Percentiles rank a stretch among this genome's conserved stretches.
Evolutionary conservation across 2,113 vertebrate species (phyloP).

Genomic region (Bos taurus): ARS-UCD2.0 NC_037328.1:147293501-147294000

Average conservation of each 20-base stretch:
- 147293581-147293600: neutral
- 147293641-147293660: neutral
- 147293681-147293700: neutral
- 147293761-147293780: neutral
- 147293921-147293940: neutral
- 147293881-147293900: neutral
- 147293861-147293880: neutral
- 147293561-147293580: neutral
- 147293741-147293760: neutral
- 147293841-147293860: neutral
- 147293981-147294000: neutral
- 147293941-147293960: neutral
- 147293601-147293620: neutral
- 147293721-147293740: neutral
- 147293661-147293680: neutral
- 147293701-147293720: neutral
- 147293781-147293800: neutral
- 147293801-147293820: neutral
- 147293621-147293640: neutral
- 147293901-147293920: neutral
- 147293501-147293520: rapidly evolving
- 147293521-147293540: neutral
- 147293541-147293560: neutral
- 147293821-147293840: neutral
- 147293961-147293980: neutral